Percentiles rank a stretch among this genome's conserved stretches.
Conservation (phyloP, 92 coral and sea anemone genomes). For the Phymanthus crucifer region DNA sequence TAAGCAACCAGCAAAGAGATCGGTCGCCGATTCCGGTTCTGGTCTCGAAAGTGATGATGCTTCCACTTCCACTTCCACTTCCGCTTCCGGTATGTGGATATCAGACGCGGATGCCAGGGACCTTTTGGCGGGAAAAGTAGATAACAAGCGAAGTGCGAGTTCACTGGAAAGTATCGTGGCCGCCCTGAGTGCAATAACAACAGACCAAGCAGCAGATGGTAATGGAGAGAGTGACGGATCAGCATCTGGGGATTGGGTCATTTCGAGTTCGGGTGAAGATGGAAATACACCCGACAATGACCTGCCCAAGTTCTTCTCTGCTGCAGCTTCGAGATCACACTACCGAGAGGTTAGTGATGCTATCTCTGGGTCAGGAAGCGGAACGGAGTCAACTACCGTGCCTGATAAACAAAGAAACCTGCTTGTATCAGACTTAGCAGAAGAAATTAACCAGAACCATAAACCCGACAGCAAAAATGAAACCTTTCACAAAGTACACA, state of each 20-base stretch:
- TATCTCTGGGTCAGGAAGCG: slow-evolving; percentile 28
- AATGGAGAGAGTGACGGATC: slow-evolving; percentile 30
- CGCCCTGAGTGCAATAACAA: slow-evolving; percentile 50
- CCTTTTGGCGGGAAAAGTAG: slow-evolving; percentile 19
- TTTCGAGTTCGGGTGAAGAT: slow-evolving; percentile 28
- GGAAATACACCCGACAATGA: neutral
- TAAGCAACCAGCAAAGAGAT: slow-evolving; percentile 55
- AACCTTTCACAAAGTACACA: neutral
- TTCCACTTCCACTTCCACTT: too few species aligned
- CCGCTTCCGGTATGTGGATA: slow-evolving; percentile 47
- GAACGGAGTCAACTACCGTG: neutral
- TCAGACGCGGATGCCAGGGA: slow-evolving; percentile 25
- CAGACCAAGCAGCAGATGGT: slow-evolving; percentile 5
- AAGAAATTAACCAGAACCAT: slow-evolving; percentile 9
- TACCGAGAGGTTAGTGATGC: slow-evolving; percentile 19
- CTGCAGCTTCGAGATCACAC: slow-evolving; percentile 28
- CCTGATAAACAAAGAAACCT: slow-evolving; percentile 6
- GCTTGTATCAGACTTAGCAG: slow-evolving; percentile 32
- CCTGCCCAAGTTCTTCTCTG: slow-evolving; percentile 13
- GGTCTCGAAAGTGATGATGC: slow-evolving; percentile 5
- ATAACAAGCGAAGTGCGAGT: slow-evolving; percentile 52
- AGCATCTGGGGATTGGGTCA: slow-evolving; percentile 52
- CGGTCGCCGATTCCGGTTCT: slow-evolving; percentile 21
- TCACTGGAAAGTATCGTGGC: slow-evolving; percentile 65
- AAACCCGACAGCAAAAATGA: neutral